These are phyloP conservation scores for Dyspetes luteomarginatus DNA, from an alignment of 2,888 invertebrate species.

Conservation along the genomic window DNA sequence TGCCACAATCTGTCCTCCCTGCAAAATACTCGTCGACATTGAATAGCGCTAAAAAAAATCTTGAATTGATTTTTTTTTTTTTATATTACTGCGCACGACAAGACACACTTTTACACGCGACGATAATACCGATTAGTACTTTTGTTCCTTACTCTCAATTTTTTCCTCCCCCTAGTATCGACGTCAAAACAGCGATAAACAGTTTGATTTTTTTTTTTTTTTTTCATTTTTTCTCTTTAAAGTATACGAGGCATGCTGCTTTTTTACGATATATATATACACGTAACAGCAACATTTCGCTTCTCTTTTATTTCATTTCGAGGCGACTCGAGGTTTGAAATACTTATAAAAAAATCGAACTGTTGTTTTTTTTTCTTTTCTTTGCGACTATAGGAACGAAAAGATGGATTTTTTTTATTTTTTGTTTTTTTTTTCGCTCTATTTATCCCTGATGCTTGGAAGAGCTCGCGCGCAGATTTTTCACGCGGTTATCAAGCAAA, in stretches of 20 bases:
- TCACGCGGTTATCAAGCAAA: constrained; percentile 9
- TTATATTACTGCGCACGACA: constrained; percentile 37
- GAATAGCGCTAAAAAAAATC: constrained; percentile 20
- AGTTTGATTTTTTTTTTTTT: constrained; percentile 25
- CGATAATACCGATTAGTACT: constrained; percentile 44
- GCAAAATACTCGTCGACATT: constrained; percentile 34
- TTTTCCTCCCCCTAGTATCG: constrained; percentile 1
- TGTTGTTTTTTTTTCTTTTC: constrained; percentile 39
- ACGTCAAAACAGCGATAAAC: constrained; percentile 52
- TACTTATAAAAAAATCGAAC: constrained; percentile 64
- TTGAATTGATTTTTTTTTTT: not conserved
- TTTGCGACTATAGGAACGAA: not conserved
- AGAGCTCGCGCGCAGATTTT: constrained; percentile 30
- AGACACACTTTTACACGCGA: constrained; percentile 56
- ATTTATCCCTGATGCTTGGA: constrained; percentile 38
- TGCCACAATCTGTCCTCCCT: not conserved
- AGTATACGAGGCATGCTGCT: not conserved
- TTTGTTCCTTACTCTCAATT: not conserved
- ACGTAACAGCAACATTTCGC: constrained; percentile 40
- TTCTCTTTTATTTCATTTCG: constrained; percentile 3
- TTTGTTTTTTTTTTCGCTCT: not conserved
- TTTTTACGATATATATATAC: constrained; percentile 30
- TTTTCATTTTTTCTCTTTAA: constrained; percentile 22
- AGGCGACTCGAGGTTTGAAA: constrained; percentile 16
- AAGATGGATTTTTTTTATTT: constrained; percentile 7